phyloP scores from a whole-genome alignment of 2,888 invertebrate genomes.

The Mesorhabditis spiculigera region DNA sequence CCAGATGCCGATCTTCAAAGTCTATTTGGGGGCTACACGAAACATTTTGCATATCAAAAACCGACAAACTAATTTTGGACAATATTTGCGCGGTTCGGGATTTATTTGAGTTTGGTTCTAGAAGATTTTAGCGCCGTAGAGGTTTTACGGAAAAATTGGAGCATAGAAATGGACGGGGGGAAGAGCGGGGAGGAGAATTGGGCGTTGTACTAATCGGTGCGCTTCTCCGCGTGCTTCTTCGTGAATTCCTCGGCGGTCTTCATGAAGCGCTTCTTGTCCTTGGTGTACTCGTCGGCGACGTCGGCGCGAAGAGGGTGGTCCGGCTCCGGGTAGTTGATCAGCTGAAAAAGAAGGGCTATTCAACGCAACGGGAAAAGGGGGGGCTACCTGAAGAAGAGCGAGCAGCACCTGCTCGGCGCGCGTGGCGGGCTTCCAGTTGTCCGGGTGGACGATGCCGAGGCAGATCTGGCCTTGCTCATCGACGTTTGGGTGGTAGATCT shows the following conservation, averaged over 20 bases:
- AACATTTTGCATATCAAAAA: too few species aligned
- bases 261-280: constrained; percentile 92
- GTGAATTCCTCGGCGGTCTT: constrained; percentile 98
- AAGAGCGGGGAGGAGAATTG: too few species aligned
- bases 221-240: constrained; percentile 93
- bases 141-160: too few species aligned
- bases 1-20: too few species aligned
- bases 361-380: too few species aligned
- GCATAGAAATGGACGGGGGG: too few species aligned
- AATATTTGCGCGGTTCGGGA: too few species aligned
- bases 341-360: constrained; percentile 60
- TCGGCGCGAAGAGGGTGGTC: constrained; percentile 95
- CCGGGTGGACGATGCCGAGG: constrained; percentile 92
- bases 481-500: constrained; percentile 98
- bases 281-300: constrained; percentile 91
- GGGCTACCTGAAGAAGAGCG: not conserved
- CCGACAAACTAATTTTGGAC: too few species aligned
- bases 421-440: constrained; percentile 99
- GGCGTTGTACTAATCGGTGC: constrained; percentile 67
- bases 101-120: too few species aligned
- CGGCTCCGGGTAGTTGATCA: constrained; percentile 96
- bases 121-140: too few species aligned
- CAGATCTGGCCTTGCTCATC: constrained; percentile 99
- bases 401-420: constrained; percentile 81
- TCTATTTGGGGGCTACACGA: too few species aligned